Conservation (phyloP, 2,797 vertebrate genomes). For the Pseudocheirus occidentalis region DNA sequence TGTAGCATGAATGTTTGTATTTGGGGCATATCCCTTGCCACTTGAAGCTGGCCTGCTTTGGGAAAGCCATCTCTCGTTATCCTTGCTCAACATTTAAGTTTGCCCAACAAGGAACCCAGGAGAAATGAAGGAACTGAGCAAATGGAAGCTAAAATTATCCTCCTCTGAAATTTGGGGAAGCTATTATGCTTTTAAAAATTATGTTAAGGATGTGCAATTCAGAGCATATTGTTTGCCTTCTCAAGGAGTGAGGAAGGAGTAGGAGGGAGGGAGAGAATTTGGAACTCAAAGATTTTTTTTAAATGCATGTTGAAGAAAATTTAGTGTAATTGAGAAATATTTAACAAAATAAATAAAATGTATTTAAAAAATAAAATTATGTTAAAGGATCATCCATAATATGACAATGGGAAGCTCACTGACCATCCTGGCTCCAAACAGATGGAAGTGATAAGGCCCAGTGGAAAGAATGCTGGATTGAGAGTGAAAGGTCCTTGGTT, state of each 20-base stretch:
- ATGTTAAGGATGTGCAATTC: neutral
- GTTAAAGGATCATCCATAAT: neutral
- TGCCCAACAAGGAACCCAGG: slow-evolving; percentile 16
- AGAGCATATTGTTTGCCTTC: neutral
- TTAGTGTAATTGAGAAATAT: neutral
- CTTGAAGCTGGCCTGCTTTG: neutral
- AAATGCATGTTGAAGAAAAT: neutral
- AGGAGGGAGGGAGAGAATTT: neutral
- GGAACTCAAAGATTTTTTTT: neutral
- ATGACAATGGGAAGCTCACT: neutral
- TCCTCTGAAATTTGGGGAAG: neutral
- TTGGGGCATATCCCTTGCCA: neutral
- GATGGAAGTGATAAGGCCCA: neutral
- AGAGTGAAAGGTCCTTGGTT: neutral
- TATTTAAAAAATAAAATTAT: neutral
- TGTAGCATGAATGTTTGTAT: neutral
- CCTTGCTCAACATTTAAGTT: neutral
- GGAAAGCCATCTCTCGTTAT: neutral
- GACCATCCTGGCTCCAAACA: neutral
- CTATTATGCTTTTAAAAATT: neutral
- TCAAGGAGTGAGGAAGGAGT: neutral
- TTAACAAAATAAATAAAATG: neutral
- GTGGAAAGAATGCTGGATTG: neutral
- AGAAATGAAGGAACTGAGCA: neutral
- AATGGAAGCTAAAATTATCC: neutral